These are phyloP conservation scores for Eleginops maclovinus DNA, from an alignment of 2,113 vertebrate genomes.

Conservation along the genomic window DNA sequence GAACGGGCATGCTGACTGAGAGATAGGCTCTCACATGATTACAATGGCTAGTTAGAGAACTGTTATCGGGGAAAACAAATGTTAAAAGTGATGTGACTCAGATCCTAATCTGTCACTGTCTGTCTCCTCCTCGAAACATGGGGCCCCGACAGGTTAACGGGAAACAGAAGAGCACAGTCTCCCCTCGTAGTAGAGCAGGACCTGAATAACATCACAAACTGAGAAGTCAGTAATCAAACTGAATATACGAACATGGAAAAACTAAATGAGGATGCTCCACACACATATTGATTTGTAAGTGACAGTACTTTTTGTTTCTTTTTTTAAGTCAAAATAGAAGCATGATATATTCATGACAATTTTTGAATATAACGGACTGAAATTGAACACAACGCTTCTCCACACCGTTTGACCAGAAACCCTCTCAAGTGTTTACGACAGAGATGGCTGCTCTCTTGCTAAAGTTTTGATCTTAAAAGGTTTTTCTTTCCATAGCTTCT, in stretches of 20 bases:
- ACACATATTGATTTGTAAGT: constrained; percentile 12
- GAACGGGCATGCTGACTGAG: constrained; percentile 18
- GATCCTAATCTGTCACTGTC: constrained; percentile 39
- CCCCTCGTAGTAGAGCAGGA: constrained; percentile 7
- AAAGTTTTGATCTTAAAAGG: constrained; percentile 22
- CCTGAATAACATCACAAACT: neutral
- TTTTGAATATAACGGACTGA: neutral
- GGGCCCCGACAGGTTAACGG: constrained; percentile 17
- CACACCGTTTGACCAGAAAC: constrained; percentile 10
- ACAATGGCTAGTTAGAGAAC: constrained; percentile 21
- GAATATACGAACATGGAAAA: constrained; percentile 5
- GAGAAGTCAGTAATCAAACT: constrained; percentile 29
- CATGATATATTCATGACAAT: neutral
- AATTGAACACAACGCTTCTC: neutral
- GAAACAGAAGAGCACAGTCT: constrained; percentile 20
- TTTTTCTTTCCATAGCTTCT: constrained; percentile 60
- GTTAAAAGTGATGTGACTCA: constrained; percentile 25
- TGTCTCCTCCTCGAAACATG: constrained; percentile 29
- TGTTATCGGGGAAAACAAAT: constrained; percentile 67
- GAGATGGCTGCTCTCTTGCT: constrained; percentile 22
- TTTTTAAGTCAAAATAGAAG: constrained; percentile 1
- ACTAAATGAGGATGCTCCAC: constrained; percentile 9
- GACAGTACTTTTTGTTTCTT: neutral
- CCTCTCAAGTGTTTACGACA: neutral
- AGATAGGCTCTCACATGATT: constrained; percentile 46